Evolutionary conservation across 2,113 vertebrate genomes (phyloP).

Genomic region (Tragelaphus buxtoni): DNA sequence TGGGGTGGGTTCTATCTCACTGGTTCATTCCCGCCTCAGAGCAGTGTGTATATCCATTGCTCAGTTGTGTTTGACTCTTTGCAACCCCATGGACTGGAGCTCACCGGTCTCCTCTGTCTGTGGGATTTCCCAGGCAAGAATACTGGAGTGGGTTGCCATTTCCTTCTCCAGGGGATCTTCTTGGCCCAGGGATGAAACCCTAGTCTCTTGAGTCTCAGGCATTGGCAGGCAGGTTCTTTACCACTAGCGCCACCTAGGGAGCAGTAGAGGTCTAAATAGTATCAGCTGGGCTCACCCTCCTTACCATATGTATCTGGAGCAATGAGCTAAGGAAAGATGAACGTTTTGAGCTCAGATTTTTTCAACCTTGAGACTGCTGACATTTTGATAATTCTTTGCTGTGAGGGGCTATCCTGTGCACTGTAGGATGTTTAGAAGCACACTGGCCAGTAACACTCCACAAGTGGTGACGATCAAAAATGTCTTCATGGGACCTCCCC

Average conservation of each 20-base stretch:
- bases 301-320: background rate
- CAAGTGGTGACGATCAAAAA: background rate
- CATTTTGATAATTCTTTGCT: background rate
- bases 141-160: background rate
- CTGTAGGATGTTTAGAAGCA: background rate
- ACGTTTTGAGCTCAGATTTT: background rate
- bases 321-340: background rate
- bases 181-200: background rate
- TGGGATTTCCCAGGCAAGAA: background rate
- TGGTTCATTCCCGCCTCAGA: background rate
- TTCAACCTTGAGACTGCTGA: background rate
- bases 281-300: background rate
- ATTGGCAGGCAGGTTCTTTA: background rate
- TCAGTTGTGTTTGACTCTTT: background rate
- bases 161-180: background rate
- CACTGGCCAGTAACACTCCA: background rate
- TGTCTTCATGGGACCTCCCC: background rate
- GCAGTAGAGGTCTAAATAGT: background rate
- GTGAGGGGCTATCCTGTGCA: background rate
- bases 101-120: background rate
- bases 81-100: background rate
- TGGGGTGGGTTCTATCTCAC: background rate
- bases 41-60: accelerated
- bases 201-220: background rate
- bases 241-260: background rate